phyloP scores from a whole-genome alignment of 2,888 invertebrate genomes.

The Anaspis maculata region DNA sequence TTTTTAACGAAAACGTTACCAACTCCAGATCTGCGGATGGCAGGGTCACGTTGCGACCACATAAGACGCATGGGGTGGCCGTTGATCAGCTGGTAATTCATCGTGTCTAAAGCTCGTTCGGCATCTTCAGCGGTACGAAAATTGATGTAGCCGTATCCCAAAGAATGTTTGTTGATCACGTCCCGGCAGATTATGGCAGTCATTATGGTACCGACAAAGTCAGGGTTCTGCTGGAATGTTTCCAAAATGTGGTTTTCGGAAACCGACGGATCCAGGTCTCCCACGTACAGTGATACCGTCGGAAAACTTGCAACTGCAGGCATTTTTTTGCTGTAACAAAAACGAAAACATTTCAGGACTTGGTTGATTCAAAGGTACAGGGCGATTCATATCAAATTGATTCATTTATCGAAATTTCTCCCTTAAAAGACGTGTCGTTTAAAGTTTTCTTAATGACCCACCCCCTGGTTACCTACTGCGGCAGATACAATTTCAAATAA shows the following conservation, averaged over 20 bases:
- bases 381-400: no score
- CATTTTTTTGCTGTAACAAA: no score
- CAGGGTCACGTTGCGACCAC: constrained; percentile 99
- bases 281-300: constrained; percentile 98
- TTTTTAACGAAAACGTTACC: constrained; percentile 99
- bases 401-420: no score
- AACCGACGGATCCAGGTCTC: constrained; percentile 96
- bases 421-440: no score
- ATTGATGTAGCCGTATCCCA: constrained; percentile 99
- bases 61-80: constrained; percentile 98
- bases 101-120: constrained; percentile 97
- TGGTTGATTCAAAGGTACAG: no score
- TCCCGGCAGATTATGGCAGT: constrained; percentile 99
- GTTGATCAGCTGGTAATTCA: constrained; percentile 98
- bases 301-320: constrained; percentile 80
- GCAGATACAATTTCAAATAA: no score
- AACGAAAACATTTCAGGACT: no score
- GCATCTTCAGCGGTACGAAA: constrained; percentile 99
- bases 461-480: no score
- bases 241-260: constrained; percentile 99
- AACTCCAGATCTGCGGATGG: constrained; percentile 94
- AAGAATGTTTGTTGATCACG: constrained; percentile 91
- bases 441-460: no score
- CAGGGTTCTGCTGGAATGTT: no score
- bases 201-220: constrained; percentile 93